Evolutionary conservation across 1,140 invertebrate genomes (phyloP).

Genomic region (Parasteatoda tepidariorum): DNA sequence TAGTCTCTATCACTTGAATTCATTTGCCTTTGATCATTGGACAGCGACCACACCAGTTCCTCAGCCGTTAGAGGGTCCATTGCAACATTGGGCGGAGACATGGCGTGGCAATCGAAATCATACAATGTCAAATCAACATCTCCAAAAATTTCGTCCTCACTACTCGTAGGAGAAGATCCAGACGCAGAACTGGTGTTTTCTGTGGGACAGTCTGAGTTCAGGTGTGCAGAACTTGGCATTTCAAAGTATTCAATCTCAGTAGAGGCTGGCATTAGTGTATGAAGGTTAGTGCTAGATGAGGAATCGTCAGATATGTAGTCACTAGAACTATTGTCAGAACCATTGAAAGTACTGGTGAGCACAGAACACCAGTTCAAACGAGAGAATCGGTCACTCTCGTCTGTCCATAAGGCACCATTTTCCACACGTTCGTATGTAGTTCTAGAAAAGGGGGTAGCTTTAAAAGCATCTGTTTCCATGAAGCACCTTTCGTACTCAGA

Average conservation of each 20-base stretch:
- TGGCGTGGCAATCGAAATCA: conserved; percentile 68
- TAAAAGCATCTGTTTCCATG: conserved; percentile 59
- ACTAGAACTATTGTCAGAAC: conserved; percentile 73
- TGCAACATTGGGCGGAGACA: conserved; percentile 75
- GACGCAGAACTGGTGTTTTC: conserved; percentile 47
- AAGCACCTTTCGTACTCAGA: conserved; percentile 61
- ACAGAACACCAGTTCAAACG: conserved; percentile 91
- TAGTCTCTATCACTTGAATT: conserved; percentile 29
- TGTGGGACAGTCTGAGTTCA: conserved; percentile 5
- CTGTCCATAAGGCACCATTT: conserved; percentile 68
- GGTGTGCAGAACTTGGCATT: conserved; percentile 9
- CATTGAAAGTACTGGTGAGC: conserved; percentile 84
- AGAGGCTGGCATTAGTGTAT: conserved; percentile 56
- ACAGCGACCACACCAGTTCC: conserved; percentile 73
- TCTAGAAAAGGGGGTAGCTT: conserved; percentile 64
- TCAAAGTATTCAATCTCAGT: conserved; percentile 7
- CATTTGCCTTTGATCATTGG: conserved; percentile 24
- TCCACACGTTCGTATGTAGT: conserved; percentile 41
- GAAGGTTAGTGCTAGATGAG: conserved; percentile 33
- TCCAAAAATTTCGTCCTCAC: conserved; percentile 67
- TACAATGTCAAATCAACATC: conserved; percentile 67
- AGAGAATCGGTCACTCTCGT: conserved; percentile 76
- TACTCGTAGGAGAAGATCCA: conserved; percentile 49
- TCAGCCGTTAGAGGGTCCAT: conserved; percentile 76
- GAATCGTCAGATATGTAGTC: conserved; percentile 40